Evolutionary conservation across 1,140 invertebrate genomes (phyloP).

Genomic region (Steinernema khuongi): DNA sequence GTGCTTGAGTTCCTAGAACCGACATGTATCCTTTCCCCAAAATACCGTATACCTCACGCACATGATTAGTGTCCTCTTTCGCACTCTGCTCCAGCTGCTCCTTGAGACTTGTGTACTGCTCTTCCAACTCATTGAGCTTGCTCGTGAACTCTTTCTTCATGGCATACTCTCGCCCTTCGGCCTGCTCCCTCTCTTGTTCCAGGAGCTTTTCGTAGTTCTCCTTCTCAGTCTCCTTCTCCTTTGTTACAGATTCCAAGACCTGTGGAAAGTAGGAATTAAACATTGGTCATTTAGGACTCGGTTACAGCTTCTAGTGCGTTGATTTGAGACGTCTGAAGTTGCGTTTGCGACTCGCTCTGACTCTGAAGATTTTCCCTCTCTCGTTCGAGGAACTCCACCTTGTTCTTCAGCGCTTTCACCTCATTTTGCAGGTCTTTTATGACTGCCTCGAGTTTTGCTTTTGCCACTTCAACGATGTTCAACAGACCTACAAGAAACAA

Average conservation of each 20-base stretch:
- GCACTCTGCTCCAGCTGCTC: slow-evolving; percentile 48
- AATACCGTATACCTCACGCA: slow-evolving; percentile 37
- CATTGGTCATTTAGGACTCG: background rate
- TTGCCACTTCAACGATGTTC: slow-evolving; percentile 45
- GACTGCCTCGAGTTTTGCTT: slow-evolving; percentile 43
- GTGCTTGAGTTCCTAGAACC: slow-evolving; percentile 48
- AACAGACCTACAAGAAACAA: slow-evolving; percentile 32
- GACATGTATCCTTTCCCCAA: slow-evolving; percentile 27
- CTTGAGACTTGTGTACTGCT: slow-evolving; percentile 52
- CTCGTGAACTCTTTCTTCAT: slow-evolving; percentile 52
- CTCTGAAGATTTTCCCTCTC: slow-evolving; percentile 52
- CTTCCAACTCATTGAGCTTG: slow-evolving; percentile 57
- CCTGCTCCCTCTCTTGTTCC: slow-evolving; percentile 43
- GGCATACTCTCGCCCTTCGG: slow-evolving; percentile 47
- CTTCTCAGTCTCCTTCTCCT: slow-evolving; percentile 52
- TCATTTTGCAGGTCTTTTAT: slow-evolving; percentile 50
- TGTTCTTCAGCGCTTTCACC: slow-evolving; percentile 51
- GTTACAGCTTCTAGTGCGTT: slow-evolving; percentile 52
- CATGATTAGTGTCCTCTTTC: slow-evolving; percentile 44
- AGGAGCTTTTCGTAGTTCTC: slow-evolving; percentile 52
- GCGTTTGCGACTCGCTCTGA: slow-evolving; percentile 53
- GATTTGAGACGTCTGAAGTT: slow-evolving; percentile 56
- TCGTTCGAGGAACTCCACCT: slow-evolving; percentile 55
- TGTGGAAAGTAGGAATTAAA: background rate
- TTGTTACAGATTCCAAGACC: slow-evolving; percentile 51